Evolutionary conservation across 1,140 invertebrate species (phyloP), one percentile per base, ranked within the genome.

Genomic region (Dendrolimus kikuchii): DNA sequence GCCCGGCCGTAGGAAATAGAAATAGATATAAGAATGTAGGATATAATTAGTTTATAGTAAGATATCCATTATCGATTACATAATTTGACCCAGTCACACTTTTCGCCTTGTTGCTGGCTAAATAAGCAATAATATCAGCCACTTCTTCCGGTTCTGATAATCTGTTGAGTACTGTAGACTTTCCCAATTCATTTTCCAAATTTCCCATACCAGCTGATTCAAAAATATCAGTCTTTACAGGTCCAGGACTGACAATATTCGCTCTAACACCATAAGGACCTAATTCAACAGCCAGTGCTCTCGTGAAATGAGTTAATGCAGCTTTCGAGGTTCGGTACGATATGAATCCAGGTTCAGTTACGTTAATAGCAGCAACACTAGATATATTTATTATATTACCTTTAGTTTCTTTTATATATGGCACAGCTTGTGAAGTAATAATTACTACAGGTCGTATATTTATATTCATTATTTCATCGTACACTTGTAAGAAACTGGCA

Each of bases 41-140:
- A n/a, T n/a, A n/a, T n/a, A n/a, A n/a, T n/a, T 10, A 48, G 5
- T 38, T 48, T 5, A 48, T 10, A 36, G 5, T 36, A 36, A 48
- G 10, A 7, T n/a, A n/a, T n/a, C 60, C 64, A 54, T 63, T 60
- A 40, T 63, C 64, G 0, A 49, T 40, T 4, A 50, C 39, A 45
- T 54, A 60, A 23, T 52, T 40, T 3, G 57, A 62, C 5, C 62
- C 66, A 4, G 66, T 65, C 0, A 68, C 47, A 40, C 60, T 53
- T 38, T 44, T 60, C 4, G 66, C 62, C 36, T 65, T 60, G 6
- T 68, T 57, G 40, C 62, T 58, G 2, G 66, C 60, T n/a, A 68
- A 36, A 42, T 51, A 68, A 10, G 58, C 2, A 7, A 61, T 52
- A 2, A 68, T 9, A 37, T 60, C 54, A 5, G 52, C 66, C 6